These are phyloP conservation scores for Rhimphoctona megacephalus DNA, from an alignment of 2,888 invertebrate species.

Conservation along the genomic window DNA sequence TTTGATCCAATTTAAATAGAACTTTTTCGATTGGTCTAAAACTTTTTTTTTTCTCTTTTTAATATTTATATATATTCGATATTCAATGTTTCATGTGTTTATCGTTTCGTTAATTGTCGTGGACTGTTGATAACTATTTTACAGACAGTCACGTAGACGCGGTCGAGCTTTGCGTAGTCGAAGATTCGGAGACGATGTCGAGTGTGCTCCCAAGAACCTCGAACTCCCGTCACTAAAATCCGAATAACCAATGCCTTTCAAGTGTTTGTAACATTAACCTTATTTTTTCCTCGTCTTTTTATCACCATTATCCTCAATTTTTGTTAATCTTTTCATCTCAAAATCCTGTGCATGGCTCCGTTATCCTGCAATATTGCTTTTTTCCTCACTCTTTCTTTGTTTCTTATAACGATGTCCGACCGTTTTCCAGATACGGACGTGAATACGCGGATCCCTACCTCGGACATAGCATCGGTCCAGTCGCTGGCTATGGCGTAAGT, in stretches of 20 bases:
- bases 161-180: slow-evolving; percentile 82
- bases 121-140: slow-evolving; percentile 71
- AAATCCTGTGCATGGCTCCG: slow-evolving; percentile 24
- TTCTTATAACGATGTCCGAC: slow-evolving; percentile 52
- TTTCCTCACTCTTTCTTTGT: not conserved
- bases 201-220: slow-evolving; percentile 70
- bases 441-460: slow-evolving; percentile 97
- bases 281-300: slow-evolving; percentile 45
- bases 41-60: not conserved
- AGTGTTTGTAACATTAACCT: slow-evolving; percentile 66
- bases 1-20: not conserved
- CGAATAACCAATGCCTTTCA: slow-evolving; percentile 70
- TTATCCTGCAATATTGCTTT: not conserved
- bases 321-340: not conserved
- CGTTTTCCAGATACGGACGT: slow-evolving; percentile 90
- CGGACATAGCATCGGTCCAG: slow-evolving; percentile 98
- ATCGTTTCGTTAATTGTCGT: slow-evolving; percentile 21
- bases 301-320: not conserved
- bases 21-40: not conserved
- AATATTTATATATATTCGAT: slow-evolving; percentile 17
- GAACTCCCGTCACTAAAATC: slow-evolving; percentile 72
- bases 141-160: slow-evolving; percentile 76
- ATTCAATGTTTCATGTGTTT: not conserved
- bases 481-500: slow-evolving; percentile 98
- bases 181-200: slow-evolving; percentile 73